Evolutionary conservation across 2,888 invertebrate species (phyloP).

Genomic region (Eupeodes latifasciatus): DNA sequence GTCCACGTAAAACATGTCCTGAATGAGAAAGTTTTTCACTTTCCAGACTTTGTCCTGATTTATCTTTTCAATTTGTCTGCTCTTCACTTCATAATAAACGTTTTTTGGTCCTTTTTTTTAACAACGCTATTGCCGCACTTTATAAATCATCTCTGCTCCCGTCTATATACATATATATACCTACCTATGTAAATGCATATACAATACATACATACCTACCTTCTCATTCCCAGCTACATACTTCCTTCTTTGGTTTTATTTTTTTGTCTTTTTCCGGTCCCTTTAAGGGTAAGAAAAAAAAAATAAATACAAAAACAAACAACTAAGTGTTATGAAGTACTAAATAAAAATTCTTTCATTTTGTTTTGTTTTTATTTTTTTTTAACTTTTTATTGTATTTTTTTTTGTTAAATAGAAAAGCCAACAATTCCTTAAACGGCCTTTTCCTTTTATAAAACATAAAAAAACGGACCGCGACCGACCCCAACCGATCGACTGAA

Average conservation of each 20-base stretch:
- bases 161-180: background rate
- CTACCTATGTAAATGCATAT: too few relatives aligned
- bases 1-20: conserved; percentile 38
- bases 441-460: background rate
- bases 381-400: background rate
- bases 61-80: conserved; percentile 73
- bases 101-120: conserved; percentile 44
- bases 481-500: conserved; percentile 24
- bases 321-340: conserved; percentile 47
- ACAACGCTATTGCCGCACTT: conserved; percentile 56
- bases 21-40: conserved; percentile 65
- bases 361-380: background rate
- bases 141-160: conserved; percentile 55
- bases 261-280: conserved; percentile 30
- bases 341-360: conserved; percentile 16
- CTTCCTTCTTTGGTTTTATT: background rate
- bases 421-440: conserved; percentile 41
- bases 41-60: conserved; percentile 56
- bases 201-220: too few relatives aligned
- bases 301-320: conserved; percentile 34
- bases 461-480: conserved; percentile 37
- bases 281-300: conserved; percentile 8
- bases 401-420: conserved; percentile 16
- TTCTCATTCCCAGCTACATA: too few relatives aligned
- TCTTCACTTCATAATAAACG: conserved; percentile 55